Conservation (phyloP, 2,113 vertebrate species). For the Nibea coibor region DNA sequence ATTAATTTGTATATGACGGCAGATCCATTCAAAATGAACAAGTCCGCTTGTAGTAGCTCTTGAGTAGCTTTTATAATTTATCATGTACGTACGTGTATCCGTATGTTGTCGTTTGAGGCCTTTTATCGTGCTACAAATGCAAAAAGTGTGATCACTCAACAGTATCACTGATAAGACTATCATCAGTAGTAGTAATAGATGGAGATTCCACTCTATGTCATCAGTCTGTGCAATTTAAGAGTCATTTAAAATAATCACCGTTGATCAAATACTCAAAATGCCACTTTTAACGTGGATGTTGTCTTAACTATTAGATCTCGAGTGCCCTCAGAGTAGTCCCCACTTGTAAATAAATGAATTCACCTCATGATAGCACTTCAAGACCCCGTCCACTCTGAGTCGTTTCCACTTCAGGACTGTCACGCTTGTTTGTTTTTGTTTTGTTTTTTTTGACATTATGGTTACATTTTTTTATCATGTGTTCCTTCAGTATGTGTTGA, state of each 20-base stretch:
- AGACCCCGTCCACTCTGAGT: constrained; percentile 33
- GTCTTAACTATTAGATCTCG: constrained; percentile 51
- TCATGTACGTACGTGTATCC: constrained; percentile 34
- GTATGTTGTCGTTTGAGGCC: constrained; percentile 63
- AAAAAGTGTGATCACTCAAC: constrained; percentile 57
- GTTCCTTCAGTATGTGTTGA: constrained; percentile 74
- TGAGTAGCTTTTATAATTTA: constrained; percentile 77
- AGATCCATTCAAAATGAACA: constrained; percentile 66
- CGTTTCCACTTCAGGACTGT: constrained; percentile 35
- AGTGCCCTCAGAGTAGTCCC: constrained; percentile 40
- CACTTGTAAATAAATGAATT: constrained; percentile 72
- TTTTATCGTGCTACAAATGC: constrained; percentile 70
- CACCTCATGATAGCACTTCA: constrained; percentile 50
- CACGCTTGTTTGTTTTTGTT: constrained; percentile 23
- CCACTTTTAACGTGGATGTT: constrained; percentile 61
- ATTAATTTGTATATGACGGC: constrained; percentile 77
- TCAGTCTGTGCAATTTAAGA: constrained; percentile 60
- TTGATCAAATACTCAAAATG: constrained; percentile 48
- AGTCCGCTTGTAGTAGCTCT: constrained; percentile 67
- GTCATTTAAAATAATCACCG: constrained; percentile 37
- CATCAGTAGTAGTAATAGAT: constrained; percentile 57
- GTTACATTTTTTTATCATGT: constrained; percentile 47
- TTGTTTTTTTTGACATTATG: constrained; percentile 37
- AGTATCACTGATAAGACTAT: constrained; percentile 49
- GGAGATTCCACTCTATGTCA: constrained; percentile 57